phyloP scores from a whole-genome alignment of 2,797 vertebrate genomes.

The Rhinophrynus dorsalis region DNA sequence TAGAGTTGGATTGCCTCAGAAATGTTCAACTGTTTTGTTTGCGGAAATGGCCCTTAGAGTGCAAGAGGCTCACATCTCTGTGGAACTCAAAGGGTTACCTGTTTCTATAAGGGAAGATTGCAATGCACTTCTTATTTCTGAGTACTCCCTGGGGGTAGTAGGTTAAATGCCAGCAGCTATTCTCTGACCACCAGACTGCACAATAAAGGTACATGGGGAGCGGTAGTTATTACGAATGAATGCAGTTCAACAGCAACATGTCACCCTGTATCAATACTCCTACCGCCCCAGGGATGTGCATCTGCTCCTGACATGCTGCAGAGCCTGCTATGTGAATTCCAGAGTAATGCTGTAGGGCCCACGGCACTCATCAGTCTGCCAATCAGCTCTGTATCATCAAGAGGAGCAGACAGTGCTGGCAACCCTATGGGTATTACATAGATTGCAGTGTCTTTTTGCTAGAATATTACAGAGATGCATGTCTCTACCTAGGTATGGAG shows the following conservation, averaged over 20 bases:
- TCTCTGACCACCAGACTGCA: neutral
- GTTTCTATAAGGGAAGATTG: too few relatives aligned
- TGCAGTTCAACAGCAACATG: neutral
- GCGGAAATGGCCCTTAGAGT: too few relatives aligned
- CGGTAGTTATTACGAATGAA: neutral
- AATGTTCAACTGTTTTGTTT: too few relatives aligned
- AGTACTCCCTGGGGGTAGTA: too few relatives aligned
- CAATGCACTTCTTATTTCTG: too few relatives aligned
- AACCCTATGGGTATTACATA: too few relatives aligned
- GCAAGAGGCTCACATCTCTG: too few relatives aligned
- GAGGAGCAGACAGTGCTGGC: neutral
- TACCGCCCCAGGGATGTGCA: neutral
- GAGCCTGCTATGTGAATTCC: neutral
- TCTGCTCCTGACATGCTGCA: slow-evolving; percentile 2
- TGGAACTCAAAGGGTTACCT: too few relatives aligned
- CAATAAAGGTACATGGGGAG: neutral
- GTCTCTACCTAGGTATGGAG: too few relatives aligned
- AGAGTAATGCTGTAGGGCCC: neutral
- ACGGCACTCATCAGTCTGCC: neutral
- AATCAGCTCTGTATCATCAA: neutral
- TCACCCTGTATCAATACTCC: neutral
- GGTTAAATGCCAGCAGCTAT: neutral
- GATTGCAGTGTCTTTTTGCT: too few relatives aligned
- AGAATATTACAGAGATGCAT: neutral
- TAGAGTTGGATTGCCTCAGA: too few relatives aligned